Evolutionary conservation across 2,113 vertebrate species (phyloP).

Genomic region (Myxocyprinus asiaticus): DNA sequence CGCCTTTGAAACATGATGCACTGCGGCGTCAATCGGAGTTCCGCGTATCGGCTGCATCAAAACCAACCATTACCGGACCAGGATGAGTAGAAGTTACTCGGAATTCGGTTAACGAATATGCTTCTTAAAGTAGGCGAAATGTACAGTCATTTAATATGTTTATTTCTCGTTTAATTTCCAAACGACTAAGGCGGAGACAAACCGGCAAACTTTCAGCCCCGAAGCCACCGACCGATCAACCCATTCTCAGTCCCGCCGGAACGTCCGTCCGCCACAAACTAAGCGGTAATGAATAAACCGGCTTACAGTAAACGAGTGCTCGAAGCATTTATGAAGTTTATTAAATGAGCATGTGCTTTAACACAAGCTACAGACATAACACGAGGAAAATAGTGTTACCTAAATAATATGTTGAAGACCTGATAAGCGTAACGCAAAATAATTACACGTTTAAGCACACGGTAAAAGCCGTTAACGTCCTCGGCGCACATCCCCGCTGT

Average conservation of each 20-base stretch:
- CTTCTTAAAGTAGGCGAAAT: background rate
- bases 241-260: background rate
- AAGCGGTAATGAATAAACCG: constrained; percentile 15
- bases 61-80: background rate
- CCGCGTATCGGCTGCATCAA: constrained; percentile 26
- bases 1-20: background rate
- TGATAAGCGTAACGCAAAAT: background rate
- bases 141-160: background rate
- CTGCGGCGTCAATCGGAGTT: background rate
- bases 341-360: background rate
- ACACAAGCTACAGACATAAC: background rate
- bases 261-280: background rate
- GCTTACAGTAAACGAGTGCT: background rate
- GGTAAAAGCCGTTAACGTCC: background rate
- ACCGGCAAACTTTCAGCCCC: constrained; percentile 21
- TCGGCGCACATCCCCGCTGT: constrained; percentile 13
- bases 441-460: background rate
- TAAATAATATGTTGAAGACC: background rate
- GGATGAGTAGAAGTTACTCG: background rate
- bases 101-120: background rate
- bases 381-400: background rate
- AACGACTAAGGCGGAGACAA: background rate
- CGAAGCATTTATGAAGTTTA: background rate
- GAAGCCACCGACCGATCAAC: background rate
- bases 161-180: background rate